These are phyloP conservation scores for Saimiri boliviensis DNA, from an alignment of 2,113 vertebrate genomes.

Conservation along the genomic window DNA sequence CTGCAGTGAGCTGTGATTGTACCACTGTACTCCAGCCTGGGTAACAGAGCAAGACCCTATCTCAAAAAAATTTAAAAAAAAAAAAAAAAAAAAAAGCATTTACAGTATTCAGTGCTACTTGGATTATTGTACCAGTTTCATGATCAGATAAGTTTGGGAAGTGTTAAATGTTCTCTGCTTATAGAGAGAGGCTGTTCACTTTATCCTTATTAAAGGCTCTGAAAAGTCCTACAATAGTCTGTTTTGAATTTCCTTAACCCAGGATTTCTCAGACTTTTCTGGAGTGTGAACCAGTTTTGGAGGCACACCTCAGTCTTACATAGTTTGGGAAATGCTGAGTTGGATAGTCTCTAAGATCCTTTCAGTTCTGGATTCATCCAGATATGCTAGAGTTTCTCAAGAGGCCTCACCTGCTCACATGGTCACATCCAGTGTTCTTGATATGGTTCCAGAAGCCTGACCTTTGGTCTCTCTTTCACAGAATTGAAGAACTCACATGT, in stretches of 20 bases:
- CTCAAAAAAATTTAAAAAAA: too few species aligned
- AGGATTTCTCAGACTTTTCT: not conserved
- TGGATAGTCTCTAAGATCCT: not conserved
- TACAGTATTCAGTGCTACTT: not conserved
- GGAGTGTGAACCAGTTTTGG: not conserved
- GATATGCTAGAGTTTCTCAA: not conserved
- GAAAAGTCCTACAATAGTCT: not conserved
- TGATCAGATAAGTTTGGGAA: not conserved
- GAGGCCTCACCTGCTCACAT: not conserved
- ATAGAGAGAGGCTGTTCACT: not conserved
- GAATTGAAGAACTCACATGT: slow-evolving; percentile 97
- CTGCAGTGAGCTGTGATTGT: too few species aligned
- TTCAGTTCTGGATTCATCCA: not conserved
- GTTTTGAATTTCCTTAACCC: not conserved
- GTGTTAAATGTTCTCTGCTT: not conserved
- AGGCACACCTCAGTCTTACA: not conserved
- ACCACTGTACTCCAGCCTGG: too few species aligned
- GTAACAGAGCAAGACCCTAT: too few species aligned
- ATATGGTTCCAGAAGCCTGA: not conserved
- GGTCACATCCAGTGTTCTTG: not conserved
- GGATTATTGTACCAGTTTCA: not conserved
- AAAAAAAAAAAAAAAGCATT: not conserved
- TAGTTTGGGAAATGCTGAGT: not conserved
- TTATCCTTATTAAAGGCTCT: not conserved
- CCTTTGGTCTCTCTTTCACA: slow-evolving; percentile 69